Conservation (phyloP, 2,888 invertebrate genomes). For the Polyommatus iphigenia region DNA sequence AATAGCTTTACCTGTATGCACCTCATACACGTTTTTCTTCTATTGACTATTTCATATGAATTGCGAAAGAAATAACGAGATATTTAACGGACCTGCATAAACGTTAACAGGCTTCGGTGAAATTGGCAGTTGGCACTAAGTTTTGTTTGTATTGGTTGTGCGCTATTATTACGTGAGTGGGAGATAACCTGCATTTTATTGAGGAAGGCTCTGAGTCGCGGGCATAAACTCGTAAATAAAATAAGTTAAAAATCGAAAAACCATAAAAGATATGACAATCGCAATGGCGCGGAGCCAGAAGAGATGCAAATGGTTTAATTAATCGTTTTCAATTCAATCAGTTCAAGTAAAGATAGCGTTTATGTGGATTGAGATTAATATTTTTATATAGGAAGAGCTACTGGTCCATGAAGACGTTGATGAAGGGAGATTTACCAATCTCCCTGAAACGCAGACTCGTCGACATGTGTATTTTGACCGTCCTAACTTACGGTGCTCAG, state of each 20-base stretch:
- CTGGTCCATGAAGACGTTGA: too few relatives aligned
- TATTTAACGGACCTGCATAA: neutral
- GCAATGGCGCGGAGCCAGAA: neutral
- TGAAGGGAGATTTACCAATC: too few relatives aligned
- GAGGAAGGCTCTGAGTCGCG: neutral
- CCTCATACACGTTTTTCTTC: too few relatives aligned
- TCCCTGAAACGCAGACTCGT: too few relatives aligned
- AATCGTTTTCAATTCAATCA: neutral
- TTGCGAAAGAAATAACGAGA: too few relatives aligned
- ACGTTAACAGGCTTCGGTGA: neutral
- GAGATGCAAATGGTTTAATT: neutral
- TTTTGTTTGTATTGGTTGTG: neutral
- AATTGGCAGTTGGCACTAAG: too few relatives aligned
- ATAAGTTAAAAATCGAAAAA: slow-evolving; percentile 18
- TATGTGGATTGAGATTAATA: neutral
- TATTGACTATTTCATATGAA: too few relatives aligned
- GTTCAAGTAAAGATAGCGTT: neutral
- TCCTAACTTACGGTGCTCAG: too few relatives aligned
- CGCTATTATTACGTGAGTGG: neutral
- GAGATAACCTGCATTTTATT: neutral
- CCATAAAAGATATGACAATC: slow-evolving; percentile 14
- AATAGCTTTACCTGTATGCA: too few relatives aligned
- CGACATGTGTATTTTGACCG: too few relatives aligned
- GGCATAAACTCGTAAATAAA: neutral
- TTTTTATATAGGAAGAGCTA: too few relatives aligned